Conservation (phyloP, 2,797 vertebrate genomes). For the Typhlichthys subterraneus region DNA sequence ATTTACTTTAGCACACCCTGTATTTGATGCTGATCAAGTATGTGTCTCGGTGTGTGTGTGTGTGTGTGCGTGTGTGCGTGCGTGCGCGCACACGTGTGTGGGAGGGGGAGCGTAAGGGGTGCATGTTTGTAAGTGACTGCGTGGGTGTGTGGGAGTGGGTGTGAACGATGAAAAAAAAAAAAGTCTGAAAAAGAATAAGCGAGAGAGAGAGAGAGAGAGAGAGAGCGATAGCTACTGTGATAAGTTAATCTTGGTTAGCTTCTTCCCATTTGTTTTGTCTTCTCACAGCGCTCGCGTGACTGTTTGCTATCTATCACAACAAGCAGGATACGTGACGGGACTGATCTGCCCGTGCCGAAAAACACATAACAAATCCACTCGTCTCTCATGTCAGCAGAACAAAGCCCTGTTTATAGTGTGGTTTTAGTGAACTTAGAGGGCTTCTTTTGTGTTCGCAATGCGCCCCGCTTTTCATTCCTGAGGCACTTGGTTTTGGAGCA, state of each 20-base stretch:
- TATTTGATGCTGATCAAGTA: conserved; percentile 79
- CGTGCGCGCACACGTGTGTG: conserved; percentile 42
- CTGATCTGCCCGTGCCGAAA: conserved; percentile 71
- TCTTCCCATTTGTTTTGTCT: conserved; percentile 74
- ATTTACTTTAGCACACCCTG: conserved; percentile 82
- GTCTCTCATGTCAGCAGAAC: conserved; percentile 78
- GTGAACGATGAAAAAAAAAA: conserved; percentile 65
- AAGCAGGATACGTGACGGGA: conserved; percentile 66
- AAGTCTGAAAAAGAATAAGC: too few species aligned
- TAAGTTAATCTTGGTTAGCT: conserved; percentile 74
- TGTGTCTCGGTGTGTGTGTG: conserved; percentile 28
- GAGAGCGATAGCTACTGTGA: conserved; percentile 69
- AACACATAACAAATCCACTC: conserved; percentile 78
- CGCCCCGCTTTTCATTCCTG: conserved; percentile 72
- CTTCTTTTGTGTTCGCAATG: conserved; percentile 69
- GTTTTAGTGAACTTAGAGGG: conserved; percentile 78
- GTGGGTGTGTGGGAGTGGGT: conserved; percentile 49
- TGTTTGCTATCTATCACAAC: background rate
- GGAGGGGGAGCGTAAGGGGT: conserved; percentile 20
- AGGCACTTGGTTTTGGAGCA: conserved; percentile 72
- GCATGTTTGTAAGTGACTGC: conserved; percentile 62
- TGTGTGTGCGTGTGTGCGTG: conserved; percentile 61
- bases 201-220: conserved; percentile 50
- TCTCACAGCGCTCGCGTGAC: conserved; percentile 49
- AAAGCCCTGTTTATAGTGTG: conserved; percentile 75